Conservation (phyloP, 2,797 vertebrate species). For the Acanthurus lineatus region DNA sequence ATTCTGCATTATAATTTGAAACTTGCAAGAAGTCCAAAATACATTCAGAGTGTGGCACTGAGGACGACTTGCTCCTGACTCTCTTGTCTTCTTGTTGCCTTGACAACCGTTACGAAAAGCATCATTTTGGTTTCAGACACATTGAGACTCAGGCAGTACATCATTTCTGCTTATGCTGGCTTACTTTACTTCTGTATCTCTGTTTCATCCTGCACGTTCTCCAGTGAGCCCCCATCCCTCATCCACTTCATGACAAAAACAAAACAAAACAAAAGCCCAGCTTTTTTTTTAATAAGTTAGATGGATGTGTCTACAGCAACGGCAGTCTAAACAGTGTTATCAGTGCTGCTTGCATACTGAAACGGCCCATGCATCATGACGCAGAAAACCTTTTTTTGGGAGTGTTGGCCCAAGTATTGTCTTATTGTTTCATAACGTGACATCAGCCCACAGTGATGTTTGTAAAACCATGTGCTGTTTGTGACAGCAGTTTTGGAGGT, state of each 20-base stretch:
- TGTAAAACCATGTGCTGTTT: not conserved
- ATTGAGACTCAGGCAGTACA: not conserved
- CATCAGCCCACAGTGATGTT: not conserved
- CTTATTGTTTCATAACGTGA: constrained; percentile 22
- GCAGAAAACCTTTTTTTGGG: constrained; percentile 24
- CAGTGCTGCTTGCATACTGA: constrained; percentile 47
- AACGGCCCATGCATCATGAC: constrained; percentile 12
- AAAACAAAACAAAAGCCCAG: constrained; percentile 59
- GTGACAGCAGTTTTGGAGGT: not conserved
- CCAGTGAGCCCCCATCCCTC: constrained; percentile 45
- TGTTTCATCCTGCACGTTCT: constrained; percentile 1
- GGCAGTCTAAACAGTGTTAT: constrained; percentile 77
- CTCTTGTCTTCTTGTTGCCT: constrained; percentile 14
- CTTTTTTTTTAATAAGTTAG: constrained; percentile 21
- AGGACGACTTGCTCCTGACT: not conserved
- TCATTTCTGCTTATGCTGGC: constrained; percentile 23
- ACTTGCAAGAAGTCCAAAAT: not conserved
- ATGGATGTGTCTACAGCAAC: constrained; percentile 38
- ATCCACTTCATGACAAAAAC: constrained; percentile 20
- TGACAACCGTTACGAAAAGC: not conserved
- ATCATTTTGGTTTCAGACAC: constrained; percentile 4
- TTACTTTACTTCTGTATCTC: not conserved
- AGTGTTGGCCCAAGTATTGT: constrained; percentile 18
- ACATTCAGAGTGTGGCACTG: constrained; percentile 9
- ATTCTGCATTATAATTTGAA: constrained; percentile 10